These are phyloP conservation scores for Carcina quercana DNA, from an alignment of 2,888 invertebrate species.

Conservation along the genomic window DNA sequence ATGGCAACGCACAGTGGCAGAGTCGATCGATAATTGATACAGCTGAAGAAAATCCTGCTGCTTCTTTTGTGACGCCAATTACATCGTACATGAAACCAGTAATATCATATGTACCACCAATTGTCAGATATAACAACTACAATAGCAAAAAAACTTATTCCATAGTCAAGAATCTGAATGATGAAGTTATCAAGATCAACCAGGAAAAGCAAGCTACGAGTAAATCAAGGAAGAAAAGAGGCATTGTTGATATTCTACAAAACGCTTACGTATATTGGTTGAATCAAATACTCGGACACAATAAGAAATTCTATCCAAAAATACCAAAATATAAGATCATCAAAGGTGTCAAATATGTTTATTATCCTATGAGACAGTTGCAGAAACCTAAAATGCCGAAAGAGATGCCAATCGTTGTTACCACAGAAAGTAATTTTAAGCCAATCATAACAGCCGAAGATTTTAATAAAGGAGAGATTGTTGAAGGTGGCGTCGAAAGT, in stretches of 20 bases:
- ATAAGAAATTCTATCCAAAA: conserved; percentile 30
- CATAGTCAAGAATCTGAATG: conserved; percentile 19
- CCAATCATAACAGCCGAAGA: conserved; percentile 42
- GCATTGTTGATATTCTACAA: conserved; percentile 47
- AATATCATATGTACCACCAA: conserved; percentile 36
- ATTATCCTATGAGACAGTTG: conserved; percentile 36
- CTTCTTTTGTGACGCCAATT: neutral
- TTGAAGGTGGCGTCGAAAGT: conserved; percentile 44
- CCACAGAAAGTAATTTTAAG: conserved; percentile 9
- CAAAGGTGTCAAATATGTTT: conserved; percentile 54
- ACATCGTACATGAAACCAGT: conserved; percentile 25
- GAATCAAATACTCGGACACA: conserved; percentile 39
- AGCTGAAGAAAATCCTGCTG: conserved; percentile 20
- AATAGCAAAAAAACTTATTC: conserved; percentile 15
- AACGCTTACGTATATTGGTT: conserved; percentile 53
- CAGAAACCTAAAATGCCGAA: conserved; percentile 39
- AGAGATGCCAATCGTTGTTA: conserved; percentile 20
- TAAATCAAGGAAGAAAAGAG: conserved; percentile 43
- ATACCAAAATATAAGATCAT: conserved; percentile 45
- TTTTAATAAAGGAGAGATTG: conserved; percentile 60
- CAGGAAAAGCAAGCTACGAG: conserved; percentile 8
- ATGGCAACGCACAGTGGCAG: conserved; percentile 66
- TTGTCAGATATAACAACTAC: conserved; percentile 23
- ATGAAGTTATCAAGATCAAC: conserved; percentile 20
- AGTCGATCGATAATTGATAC: conserved; percentile 49